These are phyloP conservation scores for Scaeva pyrastri DNA, from an alignment of 2,888 invertebrate species.

Conservation along the genomic window DNA sequence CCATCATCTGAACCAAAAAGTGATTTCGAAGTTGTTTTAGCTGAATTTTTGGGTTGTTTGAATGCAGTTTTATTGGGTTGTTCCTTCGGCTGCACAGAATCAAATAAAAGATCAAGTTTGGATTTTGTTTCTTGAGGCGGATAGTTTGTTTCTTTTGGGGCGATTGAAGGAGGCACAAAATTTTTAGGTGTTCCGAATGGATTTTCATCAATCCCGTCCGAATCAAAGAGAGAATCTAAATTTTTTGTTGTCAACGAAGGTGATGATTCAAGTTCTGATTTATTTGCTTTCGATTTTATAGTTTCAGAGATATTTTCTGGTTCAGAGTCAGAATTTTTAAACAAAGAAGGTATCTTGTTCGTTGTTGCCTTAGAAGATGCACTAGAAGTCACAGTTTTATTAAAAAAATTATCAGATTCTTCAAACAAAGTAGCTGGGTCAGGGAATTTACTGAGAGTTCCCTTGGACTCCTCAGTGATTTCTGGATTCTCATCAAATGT, in stretches of 20 bases:
- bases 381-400: not conserved
- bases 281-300: not conserved
- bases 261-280: not conserved
- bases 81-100: not conserved
- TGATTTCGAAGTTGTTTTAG: conserved; percentile 12
- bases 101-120: not conserved
- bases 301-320: conserved; percentile 36
- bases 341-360: conserved; percentile 23
- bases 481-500: conserved; percentile 1
- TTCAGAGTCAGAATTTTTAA: conserved; percentile 19
- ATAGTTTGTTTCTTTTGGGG: not conserved
- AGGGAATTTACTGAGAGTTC: not conserved
- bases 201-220: conserved; percentile 44
- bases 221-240: conserved; percentile 56
- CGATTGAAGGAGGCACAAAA: not conserved
- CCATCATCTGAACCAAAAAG: conserved; percentile 65
- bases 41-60: not conserved
- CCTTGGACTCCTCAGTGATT: not conserved
- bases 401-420: not conserved
- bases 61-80: not conserved
- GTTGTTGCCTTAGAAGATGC: not conserved
- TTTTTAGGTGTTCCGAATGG: conserved; percentile 56
- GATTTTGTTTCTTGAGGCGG: not conserved
- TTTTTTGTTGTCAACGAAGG: conserved; percentile 7
- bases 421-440: not conserved